Evolutionary conservation across 2,797 vertebrate genomes (phyloP).

Genomic region (Lateolabrax maculatus): DNA sequence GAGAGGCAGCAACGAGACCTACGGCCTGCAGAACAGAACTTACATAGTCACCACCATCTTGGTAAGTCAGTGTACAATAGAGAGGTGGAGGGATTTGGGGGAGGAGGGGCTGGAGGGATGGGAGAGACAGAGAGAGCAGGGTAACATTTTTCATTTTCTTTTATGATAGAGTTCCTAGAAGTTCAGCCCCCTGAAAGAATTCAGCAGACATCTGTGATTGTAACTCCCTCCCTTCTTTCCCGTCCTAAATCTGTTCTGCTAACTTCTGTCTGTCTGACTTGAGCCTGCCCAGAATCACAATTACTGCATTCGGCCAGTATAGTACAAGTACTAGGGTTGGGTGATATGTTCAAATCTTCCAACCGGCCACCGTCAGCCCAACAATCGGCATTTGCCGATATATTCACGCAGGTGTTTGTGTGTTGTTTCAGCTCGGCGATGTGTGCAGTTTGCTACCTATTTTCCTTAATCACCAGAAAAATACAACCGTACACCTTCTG

Average conservation of each 20-base stretch:
- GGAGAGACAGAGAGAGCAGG: conserved; percentile 10
- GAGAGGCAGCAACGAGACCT: conserved; percentile 91
- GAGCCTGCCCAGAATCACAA: conserved; percentile 31
- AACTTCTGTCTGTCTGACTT: conserved; percentile 43
- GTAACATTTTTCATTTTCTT: conserved; percentile 57
- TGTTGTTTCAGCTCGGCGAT: no score
- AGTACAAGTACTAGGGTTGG: no score
- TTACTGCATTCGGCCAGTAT: no score
- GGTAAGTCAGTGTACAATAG: conserved; percentile 85
- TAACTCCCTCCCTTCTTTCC: conserved; percentile 41
- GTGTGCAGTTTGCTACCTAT: no score
- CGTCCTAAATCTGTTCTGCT: conserved; percentile 16
- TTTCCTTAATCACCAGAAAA: no score
- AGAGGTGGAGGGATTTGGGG: neutral
- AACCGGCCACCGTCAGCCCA: no score
- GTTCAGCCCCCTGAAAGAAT: conserved; percentile 49
- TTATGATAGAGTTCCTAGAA: conserved; percentile 59
- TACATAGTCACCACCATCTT: conserved; percentile 99
- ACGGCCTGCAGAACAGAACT: conserved; percentile 94
- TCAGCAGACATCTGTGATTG: conserved; percentile 51
- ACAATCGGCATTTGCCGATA: no score
- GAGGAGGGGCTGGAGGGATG: neutral
- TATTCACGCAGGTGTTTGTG: no score
- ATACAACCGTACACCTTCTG: no score
- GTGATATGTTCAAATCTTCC: no score